Evolutionary conservation across 2,888 invertebrate genomes (phyloP), one percentile per base, ranked within the genome.

Genomic region (Nasonia oneida): DNA sequence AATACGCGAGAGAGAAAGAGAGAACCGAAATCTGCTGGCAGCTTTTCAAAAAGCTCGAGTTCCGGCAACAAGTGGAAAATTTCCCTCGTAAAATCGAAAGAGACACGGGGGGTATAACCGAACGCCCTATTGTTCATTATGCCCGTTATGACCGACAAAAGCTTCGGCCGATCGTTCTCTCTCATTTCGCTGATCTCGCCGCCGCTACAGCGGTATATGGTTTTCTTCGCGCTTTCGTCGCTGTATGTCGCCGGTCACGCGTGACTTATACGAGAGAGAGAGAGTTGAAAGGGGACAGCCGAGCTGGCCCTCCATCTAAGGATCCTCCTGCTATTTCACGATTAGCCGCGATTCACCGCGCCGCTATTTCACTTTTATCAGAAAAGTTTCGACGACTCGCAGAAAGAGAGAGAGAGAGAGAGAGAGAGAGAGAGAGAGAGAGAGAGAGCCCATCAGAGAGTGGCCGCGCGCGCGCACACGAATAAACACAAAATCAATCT

Each of bases 261-360:
- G 61, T 18, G 61, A 57, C 29, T 0, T 29, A 29, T 29, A 29
- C 29, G 29, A 29, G 29, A 23, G 23, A 23, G 23, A 29, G 29
- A 29, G 29, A 29, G 29, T 1, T 29, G 29, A 29, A 29, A 29
- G 1, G 29, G 29, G 29, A 29, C 29, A 29, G 29, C 29, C 29
- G 29, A 29, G 29, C 29, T 29, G 29, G 29, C 29, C 29, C 29
- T 29, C 29, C 29, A 29, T 1, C 29, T 29, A 29, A 29, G 29
- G 29, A 29, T 29, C 29, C 29, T 29, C 29, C 29, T 29, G 29
- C 29, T 29, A 29, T 29, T 29, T 29, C 88, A 84, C 88, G 88
- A 89, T 89, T 88, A 88, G 88, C 86, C 83, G 83, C 87, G 87
- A 89, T 89, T 88, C 88, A 18, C 8, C 2, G 37, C 3, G 37